Conservation (phyloP, 2,888 invertebrate species). For the Nymphalis c-album region DNA sequence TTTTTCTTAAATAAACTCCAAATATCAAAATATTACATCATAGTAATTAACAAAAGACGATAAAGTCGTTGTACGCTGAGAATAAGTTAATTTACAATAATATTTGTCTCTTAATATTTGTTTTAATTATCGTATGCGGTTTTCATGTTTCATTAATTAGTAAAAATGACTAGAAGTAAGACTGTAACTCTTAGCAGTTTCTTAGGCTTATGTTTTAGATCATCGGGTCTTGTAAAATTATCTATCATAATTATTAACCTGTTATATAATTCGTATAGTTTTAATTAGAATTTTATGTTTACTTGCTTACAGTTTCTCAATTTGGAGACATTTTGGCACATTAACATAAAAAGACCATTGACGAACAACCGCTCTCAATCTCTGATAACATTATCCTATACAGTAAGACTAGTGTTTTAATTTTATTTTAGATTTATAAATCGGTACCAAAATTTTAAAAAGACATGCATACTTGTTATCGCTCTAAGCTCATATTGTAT, state of each 20-base stretch:
- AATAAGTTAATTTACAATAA: conserved; percentile 42
- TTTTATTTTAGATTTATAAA: conserved; percentile 24
- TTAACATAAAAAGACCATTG: conserved; percentile 6
- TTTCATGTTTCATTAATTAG: conserved; percentile 19
- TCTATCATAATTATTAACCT: conserved; percentile 58
- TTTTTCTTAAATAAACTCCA: conserved; percentile 58
- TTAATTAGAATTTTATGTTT: conserved; percentile 23
- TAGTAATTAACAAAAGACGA: conserved; percentile 61
- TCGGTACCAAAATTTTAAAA: conserved; percentile 27
- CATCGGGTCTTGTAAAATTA: conserved; percentile 46
- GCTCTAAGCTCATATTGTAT: conserved; percentile 27
- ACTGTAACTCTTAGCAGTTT: conserved; percentile 46
- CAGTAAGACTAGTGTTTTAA: conserved; percentile 17
- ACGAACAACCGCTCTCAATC: background rate
- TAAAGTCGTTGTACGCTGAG: conserved; percentile 65
- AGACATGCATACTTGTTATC: conserved; percentile 19
- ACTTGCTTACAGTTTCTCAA: conserved; percentile 27
- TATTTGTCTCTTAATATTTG: conserved; percentile 47
- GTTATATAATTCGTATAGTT: conserved; percentile 73
- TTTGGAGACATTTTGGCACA: conserved; percentile 15
- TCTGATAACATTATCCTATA: conserved; percentile 15
- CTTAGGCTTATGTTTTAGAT: conserved; percentile 43
- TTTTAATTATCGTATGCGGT: conserved; percentile 44
- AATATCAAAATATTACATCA: conserved; percentile 64
- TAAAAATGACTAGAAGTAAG: conserved; percentile 48